Percentiles rank a stretch among this genome's conserved stretches.
These are phyloP conservation scores for Acronicta leporina DNA, from an alignment of 2,888 invertebrate species.

Conservation along the genomic window DNA sequence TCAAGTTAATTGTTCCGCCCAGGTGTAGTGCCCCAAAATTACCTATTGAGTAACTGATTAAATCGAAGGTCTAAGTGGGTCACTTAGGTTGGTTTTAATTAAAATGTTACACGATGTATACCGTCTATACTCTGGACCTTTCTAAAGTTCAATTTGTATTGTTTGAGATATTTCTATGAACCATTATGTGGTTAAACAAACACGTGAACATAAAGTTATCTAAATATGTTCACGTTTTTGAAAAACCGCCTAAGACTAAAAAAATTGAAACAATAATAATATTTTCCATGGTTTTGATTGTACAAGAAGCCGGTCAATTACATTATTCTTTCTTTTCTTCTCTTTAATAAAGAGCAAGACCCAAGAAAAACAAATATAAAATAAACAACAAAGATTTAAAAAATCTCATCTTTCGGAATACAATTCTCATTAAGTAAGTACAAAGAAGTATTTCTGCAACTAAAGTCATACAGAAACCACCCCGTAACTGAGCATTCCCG, in stretches of 20 bases:
- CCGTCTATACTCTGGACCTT: conserved; percentile 43
- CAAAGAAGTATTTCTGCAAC: conserved; percentile 30
- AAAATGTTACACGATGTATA: conserved; percentile 56
- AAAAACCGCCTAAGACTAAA: conserved; percentile 6
- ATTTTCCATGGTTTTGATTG: conserved; percentile 17
- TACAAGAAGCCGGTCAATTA: conserved; percentile 24
- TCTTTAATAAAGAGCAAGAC: background rate
- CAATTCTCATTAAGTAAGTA: background rate
- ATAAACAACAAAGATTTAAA: conserved; percentile 5
- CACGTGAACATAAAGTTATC: conserved; percentile 2
- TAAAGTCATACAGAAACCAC: conserved; percentile 53
- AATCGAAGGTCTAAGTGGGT: conserved; percentile 66
- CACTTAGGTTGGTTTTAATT: conserved; percentile 58
- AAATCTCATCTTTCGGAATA: background rate
- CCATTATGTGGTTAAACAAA: conserved; percentile 3
- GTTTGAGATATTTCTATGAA: conserved; percentile 15
- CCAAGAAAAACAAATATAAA: background rate
- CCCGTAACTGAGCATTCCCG: conserved; percentile 64
- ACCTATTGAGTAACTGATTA: conserved; percentile 73
- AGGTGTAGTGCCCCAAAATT: conserved; percentile 62
- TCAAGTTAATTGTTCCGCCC: conserved; percentile 74
- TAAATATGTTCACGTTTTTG: conserved; percentile 28
- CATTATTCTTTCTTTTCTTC: conserved; percentile 5
- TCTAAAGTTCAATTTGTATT: conserved; percentile 21
- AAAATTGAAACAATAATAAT: conserved; percentile 8